These are phyloP conservation scores for Phanerotoma sp. DNA, from an alignment of 2,888 invertebrate genomes.

Conservation along the genomic window DNA sequence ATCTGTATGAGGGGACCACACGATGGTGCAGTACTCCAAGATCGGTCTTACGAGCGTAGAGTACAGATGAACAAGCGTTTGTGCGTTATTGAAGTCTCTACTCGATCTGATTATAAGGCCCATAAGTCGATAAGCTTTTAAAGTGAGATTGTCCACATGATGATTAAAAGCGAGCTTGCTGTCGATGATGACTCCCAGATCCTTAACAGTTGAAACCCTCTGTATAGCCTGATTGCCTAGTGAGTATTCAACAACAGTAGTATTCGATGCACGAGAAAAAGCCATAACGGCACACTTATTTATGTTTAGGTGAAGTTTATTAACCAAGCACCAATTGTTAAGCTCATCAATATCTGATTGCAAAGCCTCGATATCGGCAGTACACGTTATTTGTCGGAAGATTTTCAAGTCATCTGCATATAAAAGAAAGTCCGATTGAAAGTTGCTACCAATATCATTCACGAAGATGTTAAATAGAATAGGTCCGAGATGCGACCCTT, in stretches of 20 bases:
- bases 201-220: neutral
- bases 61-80: too few relatives aligned
- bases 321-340: neutral
- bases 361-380: neutral
- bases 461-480: neutral
- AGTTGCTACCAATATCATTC: neutral
- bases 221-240: neutral
- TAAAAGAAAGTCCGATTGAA: neutral
- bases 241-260: neutral
- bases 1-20: too few relatives aligned
- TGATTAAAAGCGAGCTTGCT: neutral
- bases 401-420: neutral
- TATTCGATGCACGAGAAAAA: neutral
- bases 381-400: neutral
- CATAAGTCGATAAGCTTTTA: too few relatives aligned
- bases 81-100: too few relatives aligned
- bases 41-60: too few relatives aligned
- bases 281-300: neutral
- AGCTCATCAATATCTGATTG: neutral
- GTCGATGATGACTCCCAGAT: neutral
- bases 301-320: neutral
- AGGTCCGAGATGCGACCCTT: neutral
- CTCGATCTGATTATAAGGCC: too few relatives aligned
- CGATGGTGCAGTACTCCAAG: too few relatives aligned
- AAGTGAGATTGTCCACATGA: too few relatives aligned